Percentiles rank a stretch among this genome's conserved stretches.
Evolutionary conservation across 1,140 invertebrate species (phyloP).

Genomic region (Drosophila elegans): DNA sequence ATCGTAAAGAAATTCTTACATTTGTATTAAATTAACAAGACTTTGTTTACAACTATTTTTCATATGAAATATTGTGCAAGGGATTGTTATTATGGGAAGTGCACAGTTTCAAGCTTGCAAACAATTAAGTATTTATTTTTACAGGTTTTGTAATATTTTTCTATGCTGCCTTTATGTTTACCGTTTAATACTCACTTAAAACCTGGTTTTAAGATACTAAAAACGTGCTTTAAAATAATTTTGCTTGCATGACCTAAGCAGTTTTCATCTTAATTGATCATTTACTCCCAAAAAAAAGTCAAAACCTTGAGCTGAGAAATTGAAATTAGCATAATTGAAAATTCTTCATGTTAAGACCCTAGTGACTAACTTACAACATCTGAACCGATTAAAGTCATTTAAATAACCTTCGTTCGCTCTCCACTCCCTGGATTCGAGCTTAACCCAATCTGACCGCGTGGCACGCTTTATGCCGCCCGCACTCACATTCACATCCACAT

Average conservation of each 20-base stretch:
- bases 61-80: too few relatives aligned
- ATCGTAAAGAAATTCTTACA: too few relatives aligned
- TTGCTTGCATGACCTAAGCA: slow-evolving; percentile 16
- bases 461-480: slow-evolving; percentile 39
- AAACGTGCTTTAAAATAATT: neutral
- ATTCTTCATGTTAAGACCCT: too few relatives aligned
- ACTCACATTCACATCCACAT: neutral
- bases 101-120: too few relatives aligned
- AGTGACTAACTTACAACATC: too few relatives aligned
- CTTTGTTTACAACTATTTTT: too few relatives aligned
- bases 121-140: too few relatives aligned
- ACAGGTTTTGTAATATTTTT: neutral
- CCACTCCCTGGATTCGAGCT: neutral
- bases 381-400: slow-evolving; percentile 39
- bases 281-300: too few relatives aligned
- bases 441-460: slow-evolving; percentile 47
- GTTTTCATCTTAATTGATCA: slow-evolving; percentile 14
- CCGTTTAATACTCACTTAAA: slow-evolving; percentile 1
- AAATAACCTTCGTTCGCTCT: slow-evolving; percentile 22
- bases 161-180: neutral
- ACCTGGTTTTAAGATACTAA: neutral
- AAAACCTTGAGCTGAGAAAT: slow-evolving; percentile 1
- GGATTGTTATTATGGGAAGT: too few relatives aligned
- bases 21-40: too few relatives aligned
- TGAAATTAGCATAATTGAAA: too few relatives aligned